A percentile compares a stretch with the other conserved stretches of the same genome.
Conservation (phyloP, 2,888 invertebrate species). For the Drosophila tripunctata region DNA sequence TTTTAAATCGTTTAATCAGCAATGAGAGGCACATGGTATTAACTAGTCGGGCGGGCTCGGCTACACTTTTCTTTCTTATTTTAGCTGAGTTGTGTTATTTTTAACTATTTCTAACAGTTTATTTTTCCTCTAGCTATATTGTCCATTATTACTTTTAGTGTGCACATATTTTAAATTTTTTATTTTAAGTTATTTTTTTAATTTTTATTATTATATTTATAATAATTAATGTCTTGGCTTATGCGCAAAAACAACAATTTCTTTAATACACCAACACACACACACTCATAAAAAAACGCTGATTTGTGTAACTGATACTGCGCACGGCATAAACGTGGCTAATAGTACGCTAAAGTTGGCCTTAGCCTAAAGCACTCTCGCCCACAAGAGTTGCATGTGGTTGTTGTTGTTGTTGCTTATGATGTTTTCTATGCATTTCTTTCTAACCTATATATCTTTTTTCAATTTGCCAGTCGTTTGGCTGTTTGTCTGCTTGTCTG, state of each 20-base stretch:
- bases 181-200: background rate
- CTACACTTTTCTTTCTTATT: too few relatives aligned
- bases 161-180: too few relatives aligned
- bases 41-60: too few relatives aligned
- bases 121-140: too few relatives aligned
- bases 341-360: conserved; percentile 42
- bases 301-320: conserved; percentile 39
- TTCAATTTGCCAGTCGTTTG: conserved; percentile 50
- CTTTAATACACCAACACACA: conserved; percentile 29
- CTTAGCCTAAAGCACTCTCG: conserved; percentile 29
- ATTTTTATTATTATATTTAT: conserved; percentile 28
- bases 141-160: too few relatives aligned
- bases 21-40: too few relatives aligned
- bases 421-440: conserved; percentile 5
- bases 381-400: too few relatives aligned
- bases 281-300: conserved; percentile 1
- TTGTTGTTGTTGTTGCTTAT: conserved; percentile 19
- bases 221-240: conserved; percentile 31
- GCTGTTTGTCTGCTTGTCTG: background rate
- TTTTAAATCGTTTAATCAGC: too few relatives aligned
- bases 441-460: conserved; percentile 51
- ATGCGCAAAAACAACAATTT: conserved; percentile 36
- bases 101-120: too few relatives aligned
- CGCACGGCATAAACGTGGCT: conserved; percentile 20
- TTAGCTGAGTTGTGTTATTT: too few relatives aligned